Conservation (phyloP, 2,113 vertebrate genomes). For the Pavo muticus region DNA sequence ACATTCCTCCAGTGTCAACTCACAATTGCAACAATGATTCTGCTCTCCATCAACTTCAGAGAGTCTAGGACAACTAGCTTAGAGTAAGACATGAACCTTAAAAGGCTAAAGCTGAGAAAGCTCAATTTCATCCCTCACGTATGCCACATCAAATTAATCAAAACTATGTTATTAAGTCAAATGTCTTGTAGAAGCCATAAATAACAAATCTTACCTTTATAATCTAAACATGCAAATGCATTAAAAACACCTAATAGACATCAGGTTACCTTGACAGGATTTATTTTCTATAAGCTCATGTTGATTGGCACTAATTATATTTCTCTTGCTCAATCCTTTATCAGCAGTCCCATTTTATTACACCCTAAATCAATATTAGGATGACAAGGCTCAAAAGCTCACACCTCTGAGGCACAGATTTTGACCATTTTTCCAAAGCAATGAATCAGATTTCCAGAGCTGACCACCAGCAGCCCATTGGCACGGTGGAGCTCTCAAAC, state of each 20-base stretch:
- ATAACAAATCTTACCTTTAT: background rate
- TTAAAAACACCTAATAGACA: background rate
- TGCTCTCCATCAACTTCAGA: background rate
- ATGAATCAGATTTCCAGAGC: background rate
- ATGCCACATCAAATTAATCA: background rate
- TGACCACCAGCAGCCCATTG: background rate
- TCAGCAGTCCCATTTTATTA: background rate
- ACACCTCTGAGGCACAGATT: background rate
- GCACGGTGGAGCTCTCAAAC: background rate
- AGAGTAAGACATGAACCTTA: background rate
- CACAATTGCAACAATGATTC: fast-evolving
- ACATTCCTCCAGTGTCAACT: fast-evolving
- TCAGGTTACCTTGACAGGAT: background rate
- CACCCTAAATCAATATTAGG: background rate
- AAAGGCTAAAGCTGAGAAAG: background rate
- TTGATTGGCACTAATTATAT: background rate
- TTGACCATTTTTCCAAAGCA: background rate
- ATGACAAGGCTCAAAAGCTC: background rate
- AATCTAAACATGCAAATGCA: background rate
- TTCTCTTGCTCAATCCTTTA: background rate
- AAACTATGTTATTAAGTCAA: background rate
- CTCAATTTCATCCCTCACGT: background rate
- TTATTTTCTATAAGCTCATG: background rate
- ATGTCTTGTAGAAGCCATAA: background rate
- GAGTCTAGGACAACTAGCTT: background rate